Conservation (phyloP, 2,888 invertebrate species). For the Schizaphis graminum region DNA sequence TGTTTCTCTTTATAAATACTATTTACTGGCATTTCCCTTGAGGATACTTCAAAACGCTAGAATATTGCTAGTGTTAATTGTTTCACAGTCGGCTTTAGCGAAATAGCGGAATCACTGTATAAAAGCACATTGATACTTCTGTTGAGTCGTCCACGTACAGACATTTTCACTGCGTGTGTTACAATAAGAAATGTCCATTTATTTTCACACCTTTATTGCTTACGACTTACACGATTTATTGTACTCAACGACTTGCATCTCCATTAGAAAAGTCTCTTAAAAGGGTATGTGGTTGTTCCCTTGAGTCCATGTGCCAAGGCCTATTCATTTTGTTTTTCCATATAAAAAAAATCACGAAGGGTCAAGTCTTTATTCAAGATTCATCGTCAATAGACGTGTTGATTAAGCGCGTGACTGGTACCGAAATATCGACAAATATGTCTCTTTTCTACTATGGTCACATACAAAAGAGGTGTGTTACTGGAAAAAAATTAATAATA, state of each 20-base stretch:
- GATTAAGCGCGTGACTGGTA: conserved; percentile 49
- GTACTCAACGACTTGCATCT: conserved; percentile 15
- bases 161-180: neutral
- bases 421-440: conserved; percentile 8
- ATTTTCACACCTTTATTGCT: conserved; percentile 50
- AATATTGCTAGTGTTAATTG: conserved; percentile 27
- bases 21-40: neutral
- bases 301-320: neutral
- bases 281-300: conserved; percentile 10
- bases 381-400: conserved; percentile 53
- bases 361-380: conserved; percentile 26
- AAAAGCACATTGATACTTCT: neutral
- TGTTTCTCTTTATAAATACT: conserved; percentile 31
- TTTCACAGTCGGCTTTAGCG: conserved; percentile 20
- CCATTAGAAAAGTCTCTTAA: conserved; percentile 40
- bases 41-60: neutral
- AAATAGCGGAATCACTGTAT: conserved; percentile 13
- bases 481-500: conserved; percentile 15
- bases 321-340: conserved; percentile 49
- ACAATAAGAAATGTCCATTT: conserved; percentile 20
- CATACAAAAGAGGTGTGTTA: conserved; percentile 30
- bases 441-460: neutral
- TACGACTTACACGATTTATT: conserved; percentile 48
- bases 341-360: neutral
- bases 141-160: neutral